Evolutionary conservation across 2,113 vertebrate genomes (phyloP).

Genomic region (Campylomormyrus tamandua): DNA sequence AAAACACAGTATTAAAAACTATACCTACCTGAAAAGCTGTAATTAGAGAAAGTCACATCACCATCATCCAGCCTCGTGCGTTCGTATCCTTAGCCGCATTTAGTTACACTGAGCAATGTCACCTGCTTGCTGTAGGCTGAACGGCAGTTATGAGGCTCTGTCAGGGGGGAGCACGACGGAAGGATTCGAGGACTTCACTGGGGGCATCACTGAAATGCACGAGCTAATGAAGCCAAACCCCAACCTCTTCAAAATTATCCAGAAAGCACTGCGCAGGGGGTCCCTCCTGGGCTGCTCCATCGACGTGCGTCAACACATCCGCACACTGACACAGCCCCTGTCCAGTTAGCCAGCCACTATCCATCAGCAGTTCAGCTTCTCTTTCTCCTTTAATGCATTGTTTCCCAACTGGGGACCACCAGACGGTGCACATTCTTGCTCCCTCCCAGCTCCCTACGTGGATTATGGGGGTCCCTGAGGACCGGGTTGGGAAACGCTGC

Average conservation of each 20-base stretch:
- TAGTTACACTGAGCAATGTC: neutral
- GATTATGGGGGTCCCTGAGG: neutral
- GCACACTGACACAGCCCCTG: neutral
- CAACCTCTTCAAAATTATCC: neutral
- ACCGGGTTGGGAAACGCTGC: neutral
- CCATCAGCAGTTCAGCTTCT: neutral
- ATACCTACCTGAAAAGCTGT: neutral
- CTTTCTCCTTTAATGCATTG: neutral
- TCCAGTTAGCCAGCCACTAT: neutral
- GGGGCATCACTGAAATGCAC: constrained; percentile 38
- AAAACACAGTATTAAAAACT: neutral
- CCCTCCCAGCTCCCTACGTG: neutral
- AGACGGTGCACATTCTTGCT: neutral
- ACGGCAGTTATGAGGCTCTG: constrained; percentile 47
- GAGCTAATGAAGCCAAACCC: constrained; percentile 34
- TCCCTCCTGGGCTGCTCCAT: neutral
- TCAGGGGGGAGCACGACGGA: constrained; percentile 39
- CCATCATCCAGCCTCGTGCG: neutral
- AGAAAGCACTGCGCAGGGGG: neutral
- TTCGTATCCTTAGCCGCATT: neutral
- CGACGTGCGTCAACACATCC: neutral
- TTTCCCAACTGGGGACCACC: neutral
- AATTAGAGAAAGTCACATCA: neutral
- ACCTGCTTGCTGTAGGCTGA: constrained; percentile 32
- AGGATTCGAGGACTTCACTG: constrained; percentile 52